Percentiles rank a stretch among this genome's conserved stretches.
phyloP scores from a whole-genome alignment of 2,888 invertebrate species.

The Xestia sexstrigata region DNA sequence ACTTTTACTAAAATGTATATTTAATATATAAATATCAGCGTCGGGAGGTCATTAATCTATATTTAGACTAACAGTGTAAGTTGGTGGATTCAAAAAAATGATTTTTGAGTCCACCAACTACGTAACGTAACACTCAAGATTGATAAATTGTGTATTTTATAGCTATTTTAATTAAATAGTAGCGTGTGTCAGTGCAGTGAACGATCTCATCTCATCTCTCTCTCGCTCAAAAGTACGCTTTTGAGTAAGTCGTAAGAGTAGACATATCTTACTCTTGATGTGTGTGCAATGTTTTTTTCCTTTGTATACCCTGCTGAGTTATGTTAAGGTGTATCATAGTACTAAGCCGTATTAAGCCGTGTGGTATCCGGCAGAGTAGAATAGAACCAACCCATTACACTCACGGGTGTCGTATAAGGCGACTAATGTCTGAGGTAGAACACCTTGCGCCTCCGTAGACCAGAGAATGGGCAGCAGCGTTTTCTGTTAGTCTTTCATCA shows the following conservation, averaged over 20 bases:
- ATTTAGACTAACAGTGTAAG: slow-evolving; percentile 33
- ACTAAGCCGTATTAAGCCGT: too few relatives aligned
- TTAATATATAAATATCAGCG: not conserved
- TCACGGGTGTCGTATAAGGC: too few relatives aligned
- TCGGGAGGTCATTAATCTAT: slow-evolving; percentile 32
- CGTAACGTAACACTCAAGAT: not conserved
- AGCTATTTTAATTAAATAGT: not conserved
- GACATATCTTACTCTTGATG: not conserved
- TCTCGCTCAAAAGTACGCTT: not conserved
- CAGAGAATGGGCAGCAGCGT: too few relatives aligned
- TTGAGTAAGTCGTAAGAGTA: not conserved
- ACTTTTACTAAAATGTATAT: not conserved
- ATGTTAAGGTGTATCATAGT: not conserved
- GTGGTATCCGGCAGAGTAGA: too few relatives aligned
- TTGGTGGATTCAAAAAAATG: not conserved
- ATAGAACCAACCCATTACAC: too few relatives aligned
- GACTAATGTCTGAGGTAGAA: too few relatives aligned
- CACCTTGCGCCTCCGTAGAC: too few relatives aligned
- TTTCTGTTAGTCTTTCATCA: too few relatives aligned
- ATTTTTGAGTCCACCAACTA: too few relatives aligned
- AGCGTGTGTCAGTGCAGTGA: not conserved
- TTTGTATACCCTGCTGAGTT: not conserved
- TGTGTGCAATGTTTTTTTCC: not conserved
- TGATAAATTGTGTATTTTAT: not conserved
- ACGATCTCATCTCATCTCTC: too few relatives aligned